A percentile compares a stretch with the other conserved stretches of the same genome.
These are phyloP conservation scores for Romanogobio albipinnatus DNA, from an alignment of 2,113 vertebrate species.

Conservation along the genomic window DNA sequence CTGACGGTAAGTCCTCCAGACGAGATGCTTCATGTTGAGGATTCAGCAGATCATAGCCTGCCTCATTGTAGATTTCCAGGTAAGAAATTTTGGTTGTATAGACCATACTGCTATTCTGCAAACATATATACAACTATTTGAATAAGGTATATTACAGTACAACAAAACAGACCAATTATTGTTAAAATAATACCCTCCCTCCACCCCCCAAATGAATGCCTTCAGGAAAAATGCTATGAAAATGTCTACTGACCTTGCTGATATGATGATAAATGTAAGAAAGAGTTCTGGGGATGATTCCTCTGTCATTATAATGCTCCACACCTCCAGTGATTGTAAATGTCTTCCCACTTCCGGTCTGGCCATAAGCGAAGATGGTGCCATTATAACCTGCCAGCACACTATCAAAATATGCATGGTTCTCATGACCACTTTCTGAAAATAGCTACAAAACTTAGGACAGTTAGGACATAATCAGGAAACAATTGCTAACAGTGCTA, in stretches of 20 bases:
- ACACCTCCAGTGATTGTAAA: slow-evolving; percentile 97
- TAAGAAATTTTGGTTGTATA: slow-evolving; percentile 92
- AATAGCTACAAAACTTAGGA: neutral
- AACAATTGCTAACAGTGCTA: neutral
- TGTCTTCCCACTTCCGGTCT: slow-evolving; percentile 96
- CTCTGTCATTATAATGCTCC: slow-evolving; percentile 86
- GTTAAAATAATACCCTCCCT: too few species aligned
- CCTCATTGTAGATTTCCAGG: slow-evolving; percentile 98
- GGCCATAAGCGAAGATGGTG: slow-evolving; percentile 96
- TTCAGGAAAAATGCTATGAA: neutral
- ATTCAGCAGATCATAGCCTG: slow-evolving; percentile 92
- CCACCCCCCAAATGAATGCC: neutral
- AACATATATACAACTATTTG: slow-evolving; percentile 11
- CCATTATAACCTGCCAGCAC: slow-evolving; percentile 92
- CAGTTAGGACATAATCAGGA: neutral
- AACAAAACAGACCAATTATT: slow-evolving; percentile 26
- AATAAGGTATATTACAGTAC: neutral
- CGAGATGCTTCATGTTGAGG: slow-evolving; percentile 86
- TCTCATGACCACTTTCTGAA: neutral
- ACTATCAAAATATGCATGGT: slow-evolving; percentile 70
- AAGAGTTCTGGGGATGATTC: slow-evolving; percentile 91
- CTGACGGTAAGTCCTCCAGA: slow-evolving; percentile 94
- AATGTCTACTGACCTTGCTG: slow-evolving; percentile 67
- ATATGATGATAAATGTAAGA: slow-evolving; percentile 87
- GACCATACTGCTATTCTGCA: slow-evolving; percentile 86